Conservation (phyloP, 2,797 vertebrate species). For the Urocyon cinereoargenteus region DNA sequence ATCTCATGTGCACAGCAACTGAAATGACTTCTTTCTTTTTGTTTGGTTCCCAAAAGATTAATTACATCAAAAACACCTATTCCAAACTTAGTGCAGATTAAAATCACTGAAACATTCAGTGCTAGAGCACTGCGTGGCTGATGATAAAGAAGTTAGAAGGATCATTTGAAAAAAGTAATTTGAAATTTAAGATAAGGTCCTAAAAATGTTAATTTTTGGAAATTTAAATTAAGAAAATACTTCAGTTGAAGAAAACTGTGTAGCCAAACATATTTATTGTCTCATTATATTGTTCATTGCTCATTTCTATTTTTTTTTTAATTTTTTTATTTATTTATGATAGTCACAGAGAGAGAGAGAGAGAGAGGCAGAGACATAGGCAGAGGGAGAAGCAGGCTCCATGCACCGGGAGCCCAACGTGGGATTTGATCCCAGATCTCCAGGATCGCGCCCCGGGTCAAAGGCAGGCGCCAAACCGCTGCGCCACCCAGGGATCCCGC, state of each 20-base stretch:
- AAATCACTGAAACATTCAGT: neutral
- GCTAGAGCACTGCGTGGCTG: neutral
- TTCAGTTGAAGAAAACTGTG: neutral
- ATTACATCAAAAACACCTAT: neutral
- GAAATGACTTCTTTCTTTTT: neutral
- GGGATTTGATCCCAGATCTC: too few species aligned
- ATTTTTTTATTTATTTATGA: too few species aligned
- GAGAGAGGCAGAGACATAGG: too few species aligned
- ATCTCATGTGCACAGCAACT: neutral
- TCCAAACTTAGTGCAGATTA: neutral
- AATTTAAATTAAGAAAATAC: neutral
- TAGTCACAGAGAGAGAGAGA: too few species aligned
- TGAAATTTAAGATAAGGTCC: neutral
- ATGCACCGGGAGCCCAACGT: too few species aligned
- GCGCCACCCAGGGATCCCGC: too few species aligned
- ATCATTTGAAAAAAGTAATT: neutral
- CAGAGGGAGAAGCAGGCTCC: too few species aligned
- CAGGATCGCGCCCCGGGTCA: too few species aligned
- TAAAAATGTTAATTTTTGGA: neutral
- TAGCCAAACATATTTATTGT: neutral
- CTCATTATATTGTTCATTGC: neutral
- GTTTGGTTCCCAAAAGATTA: neutral
- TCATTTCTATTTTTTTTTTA: neutral
- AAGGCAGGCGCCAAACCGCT: too few species aligned
- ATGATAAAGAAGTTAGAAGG: neutral